A percentile compares a stretch with the other conserved stretches of the same genome.
Conservation (phyloP, 2,113 vertebrate species). For the Nesoenas mayeri region DNA sequence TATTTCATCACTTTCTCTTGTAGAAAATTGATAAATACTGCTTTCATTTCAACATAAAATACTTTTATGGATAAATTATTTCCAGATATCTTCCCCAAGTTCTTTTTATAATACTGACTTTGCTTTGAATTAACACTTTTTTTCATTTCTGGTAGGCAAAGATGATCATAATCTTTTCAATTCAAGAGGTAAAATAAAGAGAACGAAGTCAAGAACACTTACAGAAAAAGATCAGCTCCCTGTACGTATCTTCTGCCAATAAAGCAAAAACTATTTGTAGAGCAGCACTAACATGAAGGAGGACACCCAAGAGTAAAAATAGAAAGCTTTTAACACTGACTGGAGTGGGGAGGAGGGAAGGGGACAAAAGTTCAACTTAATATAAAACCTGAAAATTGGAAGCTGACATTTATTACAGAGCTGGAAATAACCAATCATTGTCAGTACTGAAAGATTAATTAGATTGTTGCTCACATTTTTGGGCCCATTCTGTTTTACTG, state of each 20-base stretch:
- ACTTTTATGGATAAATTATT: neutral
- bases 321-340: neutral
- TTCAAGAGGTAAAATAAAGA: constrained; percentile 36
- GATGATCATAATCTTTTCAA: constrained; percentile 27
- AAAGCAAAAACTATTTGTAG: neutral
- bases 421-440: neutral
- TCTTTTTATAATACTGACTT: neutral
- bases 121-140: constrained; percentile 19
- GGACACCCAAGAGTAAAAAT: neutral
- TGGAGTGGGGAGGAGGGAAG: neutral
- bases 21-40: constrained; percentile 7
- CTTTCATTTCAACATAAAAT: constrained; percentile 10
- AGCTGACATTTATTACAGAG: neutral
- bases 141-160: constrained; percentile 66
- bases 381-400: neutral
- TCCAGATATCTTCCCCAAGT: neutral
- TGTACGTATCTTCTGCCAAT: constrained; percentile 53
- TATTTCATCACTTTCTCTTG: constrained; percentile 22
- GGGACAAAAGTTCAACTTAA: neutral
- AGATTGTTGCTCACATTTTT: neutral
- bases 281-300: neutral
- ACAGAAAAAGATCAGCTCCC: constrained; percentile 41
- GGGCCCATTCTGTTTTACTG: neutral
- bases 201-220: constrained; percentile 49
- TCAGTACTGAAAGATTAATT: neutral